These are phyloP conservation scores for Mechanitis messenoides DNA, from an alignment of 2,888 invertebrate genomes.

Conservation along the genomic window DNA sequence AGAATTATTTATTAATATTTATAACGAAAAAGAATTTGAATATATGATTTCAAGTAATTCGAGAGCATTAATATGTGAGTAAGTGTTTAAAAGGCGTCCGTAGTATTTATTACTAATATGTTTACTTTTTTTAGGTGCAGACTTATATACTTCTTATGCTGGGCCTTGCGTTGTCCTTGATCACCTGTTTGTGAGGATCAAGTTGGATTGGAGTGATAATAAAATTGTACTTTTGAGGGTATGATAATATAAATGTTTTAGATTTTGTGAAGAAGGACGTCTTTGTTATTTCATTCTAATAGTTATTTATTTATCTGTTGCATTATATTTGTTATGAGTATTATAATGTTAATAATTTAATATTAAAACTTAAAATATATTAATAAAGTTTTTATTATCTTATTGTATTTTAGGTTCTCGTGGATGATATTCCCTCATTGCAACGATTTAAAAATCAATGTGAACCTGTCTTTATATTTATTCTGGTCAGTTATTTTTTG, in stretches of 20 bases:
- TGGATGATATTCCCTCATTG: constrained; percentile 51
- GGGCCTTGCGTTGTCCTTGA: constrained; percentile 57
- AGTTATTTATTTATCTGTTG: too few relatives aligned
- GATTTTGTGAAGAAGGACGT: too few relatives aligned
- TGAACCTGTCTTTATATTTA: constrained; percentile 60
- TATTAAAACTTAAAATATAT: too few relatives aligned
- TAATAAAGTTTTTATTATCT: too few relatives aligned
- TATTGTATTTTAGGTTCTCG: constrained; percentile 44
- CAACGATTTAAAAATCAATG: constrained; percentile 54
- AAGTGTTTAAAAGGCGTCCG: neutral
- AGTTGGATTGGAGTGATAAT: constrained; percentile 60
- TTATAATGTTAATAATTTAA: too few relatives aligned
- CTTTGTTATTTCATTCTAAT: too few relatives aligned
- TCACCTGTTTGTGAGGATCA: constrained; percentile 50
- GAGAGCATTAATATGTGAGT: constrained; percentile 60
- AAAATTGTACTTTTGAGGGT: constrained; percentile 56
- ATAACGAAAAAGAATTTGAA: constrained; percentile 56
- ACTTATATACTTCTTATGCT: constrained; percentile 50
- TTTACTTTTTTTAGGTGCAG: constrained; percentile 47
- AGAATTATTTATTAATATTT: constrained; percentile 54
- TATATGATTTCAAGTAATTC: constrained; percentile 39
- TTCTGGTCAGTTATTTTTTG: constrained; percentile 43
- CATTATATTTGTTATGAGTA: too few relatives aligned
- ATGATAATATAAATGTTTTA: constrained; percentile 9
- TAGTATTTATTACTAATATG: neutral